Conservation (phyloP, 2,797 vertebrate species). For the Bryconaethiops microstoma region DNA sequence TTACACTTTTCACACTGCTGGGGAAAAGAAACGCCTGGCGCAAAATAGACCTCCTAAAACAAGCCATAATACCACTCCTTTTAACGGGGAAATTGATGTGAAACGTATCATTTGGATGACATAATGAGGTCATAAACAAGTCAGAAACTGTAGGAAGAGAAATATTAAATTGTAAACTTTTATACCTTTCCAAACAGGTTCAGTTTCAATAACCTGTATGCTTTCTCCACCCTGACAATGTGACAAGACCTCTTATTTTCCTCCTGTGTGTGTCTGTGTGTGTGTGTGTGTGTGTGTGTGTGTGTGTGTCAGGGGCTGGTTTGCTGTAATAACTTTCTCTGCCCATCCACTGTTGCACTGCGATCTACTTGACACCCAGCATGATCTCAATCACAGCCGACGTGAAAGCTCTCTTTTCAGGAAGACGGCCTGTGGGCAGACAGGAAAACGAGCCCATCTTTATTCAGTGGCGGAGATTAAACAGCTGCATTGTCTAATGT, state of each 20-base stretch:
- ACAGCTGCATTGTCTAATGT: slow-evolving; percentile 39
- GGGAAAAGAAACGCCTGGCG: slow-evolving; percentile 5
- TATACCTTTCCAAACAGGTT: slow-evolving; percentile 7
- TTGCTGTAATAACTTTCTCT: slow-evolving; percentile 31
- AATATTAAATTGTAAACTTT: slow-evolving; percentile 34
- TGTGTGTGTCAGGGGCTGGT: not conserved
- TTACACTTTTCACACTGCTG: slow-evolving; percentile 21
- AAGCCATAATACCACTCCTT: slow-evolving; percentile 8
- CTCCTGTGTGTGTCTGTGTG: slow-evolving; percentile 1
- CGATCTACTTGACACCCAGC: slow-evolving; percentile 44
- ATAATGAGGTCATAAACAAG: slow-evolving; percentile 39
- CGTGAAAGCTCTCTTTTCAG: slow-evolving; percentile 45
- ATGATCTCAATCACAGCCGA: slow-evolving; percentile 50
- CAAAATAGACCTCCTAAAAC: slow-evolving; percentile 27
- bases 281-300: slow-evolving; percentile 5
- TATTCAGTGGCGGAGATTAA: slow-evolving; percentile 52
- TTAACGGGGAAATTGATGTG: slow-evolving; percentile 27
- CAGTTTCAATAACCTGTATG: slow-evolving; percentile 22
- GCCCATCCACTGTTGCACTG: slow-evolving; percentile 38
- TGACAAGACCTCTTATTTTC: not conserved
- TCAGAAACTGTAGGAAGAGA: slow-evolving; percentile 19
- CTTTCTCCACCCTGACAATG: not conserved
- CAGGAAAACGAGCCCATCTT: slow-evolving; percentile 48
- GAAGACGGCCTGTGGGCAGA: slow-evolving; percentile 34
- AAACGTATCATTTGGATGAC: slow-evolving; percentile 42